Evolutionary conservation across 2,113 vertebrate species (phyloP), one percentile per base, ranked within the genome.

Genomic region (Calyptomena viridis): DNA sequence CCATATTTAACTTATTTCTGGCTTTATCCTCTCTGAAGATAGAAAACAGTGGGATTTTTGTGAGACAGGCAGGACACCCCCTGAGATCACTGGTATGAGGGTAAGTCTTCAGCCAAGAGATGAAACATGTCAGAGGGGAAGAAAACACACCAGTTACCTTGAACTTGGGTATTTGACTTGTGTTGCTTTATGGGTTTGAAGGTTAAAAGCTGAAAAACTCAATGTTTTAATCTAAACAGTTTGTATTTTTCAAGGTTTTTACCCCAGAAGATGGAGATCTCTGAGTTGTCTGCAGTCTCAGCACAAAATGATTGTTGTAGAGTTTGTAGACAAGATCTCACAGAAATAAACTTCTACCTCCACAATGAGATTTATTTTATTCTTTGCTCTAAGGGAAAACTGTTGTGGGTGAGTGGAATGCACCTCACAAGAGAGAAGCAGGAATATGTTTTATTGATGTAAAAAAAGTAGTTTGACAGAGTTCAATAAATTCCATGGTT

Each of bases 221-320:
- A 20, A 11, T 46, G 89, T 59, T 42, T 67, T 1, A 40, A 64
- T 46, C 19, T 19, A 12, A 66, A 20, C 2, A 1, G 12, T 33
- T 47, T 37, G 59, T 81, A 1, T 3, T 82, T 91, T 35, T 68
- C 52, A 55, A 40, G 7, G 3, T 2, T 6, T 63, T 46, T 37
- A 18, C 31, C 3, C 25, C 81, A 25, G 27, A 37, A 82, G 52
- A 17, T 18, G 9, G 50, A 60, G 31, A 37, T 58, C 15, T 71
- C 35, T 75, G 24, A 56, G 49, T 49, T 69, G 53, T 35, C 25
- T 81, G 42, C 52, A 78, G 66, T 16, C 33, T 46, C 12, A 78
- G 28, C 47, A 74, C 49, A 60, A 67, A 52, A 47, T 0, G 0
- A 4, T 24, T 14, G n/a, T 20, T 80, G n/a, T 44, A 52, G 31